Base-by-base conservation (phyloP, 2,888 invertebrate species). In the Barypeithes pellucidus region DNA sequence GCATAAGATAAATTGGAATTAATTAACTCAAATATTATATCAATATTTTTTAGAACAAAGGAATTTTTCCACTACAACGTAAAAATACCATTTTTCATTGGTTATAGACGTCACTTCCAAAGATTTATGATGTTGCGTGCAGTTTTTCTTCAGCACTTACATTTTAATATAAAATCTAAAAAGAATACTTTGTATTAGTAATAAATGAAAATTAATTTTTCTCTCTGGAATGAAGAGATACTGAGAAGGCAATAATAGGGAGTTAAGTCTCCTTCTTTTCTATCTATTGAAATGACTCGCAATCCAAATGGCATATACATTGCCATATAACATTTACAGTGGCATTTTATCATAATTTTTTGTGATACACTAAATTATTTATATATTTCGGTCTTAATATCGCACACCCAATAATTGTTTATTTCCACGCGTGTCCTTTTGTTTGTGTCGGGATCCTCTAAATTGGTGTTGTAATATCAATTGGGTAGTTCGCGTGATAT, bases 51-150 rank as follows among this genome's bases (percentile, higher is more conserved):
- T 57, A 18, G 36, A 33, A 57, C 33, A 33, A 57, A 57, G 36
- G 18, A 18, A 57, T 18, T 18, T 33, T 33, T 54, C 18, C n/a
- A 18, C 33, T 57, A 33, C n/a, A 57, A 57, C 54, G 54, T 33
- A 57, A 57, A 57, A 57, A 57, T 57, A 3, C 68, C 61, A 68
- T 68, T 68, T 68, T 68, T 68, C 68, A 45, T 57, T 50, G 52
- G 43, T 61, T 50, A 68, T 68, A 68, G 60, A 68, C 61, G 68
- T 68, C 68, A 68, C 39, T 45, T 11, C 22, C 50, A 16, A 29
- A 68, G 61, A 68, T 68, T 71, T 63, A 71, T 71, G 70, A 63
- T 65, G 63, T 63, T 43, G 65, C 57, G 70, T 71, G 70, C 39
- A 52, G 63, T 71, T 71, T 71, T 65, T 71, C 65, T 59, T 63